A percentile compares a stretch with the other conserved stretches of the same genome.
phyloP scores from a whole-genome alignment of 2,888 invertebrate genomes.

The Nemurella pictetii region DNA sequence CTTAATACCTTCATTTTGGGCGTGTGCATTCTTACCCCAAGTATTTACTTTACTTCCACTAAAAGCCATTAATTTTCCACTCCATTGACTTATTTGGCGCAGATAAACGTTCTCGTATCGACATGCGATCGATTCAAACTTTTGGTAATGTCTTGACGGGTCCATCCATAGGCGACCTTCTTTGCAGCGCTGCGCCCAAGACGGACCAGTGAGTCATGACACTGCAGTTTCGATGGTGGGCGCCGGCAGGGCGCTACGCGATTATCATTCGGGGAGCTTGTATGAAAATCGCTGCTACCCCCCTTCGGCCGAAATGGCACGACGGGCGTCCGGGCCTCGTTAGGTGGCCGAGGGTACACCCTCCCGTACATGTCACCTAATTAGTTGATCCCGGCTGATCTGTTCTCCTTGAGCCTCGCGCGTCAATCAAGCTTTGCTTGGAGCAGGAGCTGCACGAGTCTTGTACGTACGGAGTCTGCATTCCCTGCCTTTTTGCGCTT shows the following conservation, averaged over 20 bases:
- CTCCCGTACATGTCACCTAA: not conserved
- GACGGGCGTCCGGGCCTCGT: not conserved
- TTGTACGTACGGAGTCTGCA: not conserved
- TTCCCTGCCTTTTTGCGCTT: not conserved
- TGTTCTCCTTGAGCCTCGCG: not conserved
- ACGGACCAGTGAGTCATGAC: not conserved
- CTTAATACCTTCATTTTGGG: not conserved
- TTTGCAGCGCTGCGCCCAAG: not conserved
- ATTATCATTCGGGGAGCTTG: not conserved
- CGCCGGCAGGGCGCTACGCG: not conserved
- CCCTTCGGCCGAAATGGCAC: not conserved
- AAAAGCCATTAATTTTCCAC: not conserved
- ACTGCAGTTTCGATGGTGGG: not conserved
- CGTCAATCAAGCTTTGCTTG: not conserved
- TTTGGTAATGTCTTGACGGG: not conserved
- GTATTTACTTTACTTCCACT: not conserved
- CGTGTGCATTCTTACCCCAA: not conserved
- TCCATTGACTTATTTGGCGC: not conserved
- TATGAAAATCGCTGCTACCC: not conserved
- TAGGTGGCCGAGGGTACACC: not conserved
- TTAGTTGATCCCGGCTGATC: slow-evolving; percentile 1
- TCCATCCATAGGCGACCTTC: not conserved
- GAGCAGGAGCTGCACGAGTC: not conserved
- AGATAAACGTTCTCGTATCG: not conserved
- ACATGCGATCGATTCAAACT: not conserved